phyloP scores from a whole-genome alignment of 1,140 invertebrate species.

The Harpegnathos saltator region DNA sequence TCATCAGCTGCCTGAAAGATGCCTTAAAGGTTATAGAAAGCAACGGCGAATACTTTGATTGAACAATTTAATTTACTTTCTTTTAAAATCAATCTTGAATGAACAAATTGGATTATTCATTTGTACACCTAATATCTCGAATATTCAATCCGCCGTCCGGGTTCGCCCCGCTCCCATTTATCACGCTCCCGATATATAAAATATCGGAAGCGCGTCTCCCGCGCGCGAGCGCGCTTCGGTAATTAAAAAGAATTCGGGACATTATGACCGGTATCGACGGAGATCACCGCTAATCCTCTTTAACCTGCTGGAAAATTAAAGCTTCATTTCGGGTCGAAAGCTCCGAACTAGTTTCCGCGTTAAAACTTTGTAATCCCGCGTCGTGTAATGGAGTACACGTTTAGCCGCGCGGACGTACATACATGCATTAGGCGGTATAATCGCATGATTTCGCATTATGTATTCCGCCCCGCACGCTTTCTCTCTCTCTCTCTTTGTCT shows the following conservation, averaged over 20 bases:
- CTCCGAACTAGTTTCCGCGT: conserved; percentile 52
- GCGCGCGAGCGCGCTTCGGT: conserved; percentile 2
- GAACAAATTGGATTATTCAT: too few species aligned
- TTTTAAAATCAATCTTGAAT: too few species aligned
- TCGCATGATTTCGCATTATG: conserved; percentile 39
- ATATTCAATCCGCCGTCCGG: too few species aligned
- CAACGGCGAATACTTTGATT: too few species aligned
- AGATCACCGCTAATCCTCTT: conserved; percentile 48
- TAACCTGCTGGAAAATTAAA: conserved; percentile 57
- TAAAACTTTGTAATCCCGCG: conserved; percentile 57
- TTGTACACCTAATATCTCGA: too few species aligned
- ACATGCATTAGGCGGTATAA: conserved; percentile 45
- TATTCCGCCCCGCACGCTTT: neutral
- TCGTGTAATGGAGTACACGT: conserved; percentile 51
- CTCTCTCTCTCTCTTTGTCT: neutral
- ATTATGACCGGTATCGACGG: neutral
- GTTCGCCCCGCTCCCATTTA: too few species aligned
- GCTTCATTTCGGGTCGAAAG: conserved; percentile 37
- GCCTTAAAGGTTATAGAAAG: too few species aligned
- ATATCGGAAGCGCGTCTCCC: neutral
- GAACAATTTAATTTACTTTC: too few species aligned
- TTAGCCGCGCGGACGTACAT: conserved; percentile 50
- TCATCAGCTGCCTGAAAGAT: too few species aligned
- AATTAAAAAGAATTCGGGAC: conserved; percentile 40
- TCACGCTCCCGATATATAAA: neutral